A percentile compares a stretch with the other conserved stretches of the same genome.
Evolutionary conservation across 2,113 vertebrate species (phyloP).

Genomic region (Scytalopus superciliaris): DNA sequence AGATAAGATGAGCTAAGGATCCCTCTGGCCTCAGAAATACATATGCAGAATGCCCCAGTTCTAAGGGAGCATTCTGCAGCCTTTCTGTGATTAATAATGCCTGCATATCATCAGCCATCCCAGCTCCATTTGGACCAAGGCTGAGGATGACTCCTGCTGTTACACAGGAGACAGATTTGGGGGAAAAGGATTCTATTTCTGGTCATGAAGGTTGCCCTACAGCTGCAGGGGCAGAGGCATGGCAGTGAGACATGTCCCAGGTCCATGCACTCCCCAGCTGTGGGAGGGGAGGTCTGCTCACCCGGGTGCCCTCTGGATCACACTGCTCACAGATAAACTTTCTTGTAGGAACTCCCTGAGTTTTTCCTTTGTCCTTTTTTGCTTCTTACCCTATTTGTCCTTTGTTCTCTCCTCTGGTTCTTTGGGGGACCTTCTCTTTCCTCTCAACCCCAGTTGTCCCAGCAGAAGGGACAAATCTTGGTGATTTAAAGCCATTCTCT

Average conservation of each 20-base stretch:
- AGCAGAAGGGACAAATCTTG: neutral
- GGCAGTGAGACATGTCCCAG: neutral
- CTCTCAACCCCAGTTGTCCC: neutral
- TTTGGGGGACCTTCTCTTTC: neutral
- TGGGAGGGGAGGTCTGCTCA: neutral
- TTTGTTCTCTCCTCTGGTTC: neutral
- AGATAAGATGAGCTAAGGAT: neutral
- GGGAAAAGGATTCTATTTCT: neutral
- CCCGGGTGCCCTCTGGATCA: neutral
- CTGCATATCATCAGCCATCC: neutral
- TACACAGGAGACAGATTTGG: neutral
- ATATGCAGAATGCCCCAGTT: neutral
- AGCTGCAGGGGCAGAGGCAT: neutral
- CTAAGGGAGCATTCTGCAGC: constrained; percentile 2
- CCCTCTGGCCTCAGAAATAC: neutral
- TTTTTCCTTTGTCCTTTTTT: neutral
- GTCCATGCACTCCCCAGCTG: rapidly evolving
- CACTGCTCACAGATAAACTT: neutral
- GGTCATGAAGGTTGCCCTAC: neutral
- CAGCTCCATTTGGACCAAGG: neutral
- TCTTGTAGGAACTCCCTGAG: neutral
- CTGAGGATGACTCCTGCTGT: neutral
- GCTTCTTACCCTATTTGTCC: neutral
- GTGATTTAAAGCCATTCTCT: neutral
- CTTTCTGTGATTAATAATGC: neutral